Base-by-base conservation (phyloP, 2,797 vertebrate species). In the Enoplosus armatus region DNA sequence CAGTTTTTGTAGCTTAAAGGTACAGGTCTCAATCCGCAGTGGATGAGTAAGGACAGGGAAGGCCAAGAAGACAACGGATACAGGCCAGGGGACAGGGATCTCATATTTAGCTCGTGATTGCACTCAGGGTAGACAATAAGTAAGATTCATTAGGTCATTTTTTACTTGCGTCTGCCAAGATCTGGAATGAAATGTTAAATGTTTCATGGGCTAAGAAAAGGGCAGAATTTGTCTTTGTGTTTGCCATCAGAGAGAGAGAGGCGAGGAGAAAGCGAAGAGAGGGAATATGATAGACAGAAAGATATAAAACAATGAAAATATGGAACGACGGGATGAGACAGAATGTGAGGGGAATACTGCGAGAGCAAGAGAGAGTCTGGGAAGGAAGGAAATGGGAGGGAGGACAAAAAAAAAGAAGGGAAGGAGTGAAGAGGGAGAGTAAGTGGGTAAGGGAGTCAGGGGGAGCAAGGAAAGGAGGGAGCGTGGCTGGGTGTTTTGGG, bases 161-260 rank as follows among this genome's bases (percentile, higher is more conserved):
- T 97, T 99, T 98, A 98, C 96, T 96, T 95, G 97, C 96, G 96
- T 97, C 96, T 97, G 97, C 96, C 96, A 97, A 96, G 95, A 97
- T 96, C 96, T 95, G 96, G 97, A 99, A 99, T 99, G 97, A 99
- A 99, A 99, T 98, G 97, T 96, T 99, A 97, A 99, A 99, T 99
- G 97, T 99, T 99, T 99, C 97, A 99, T 99, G 97, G 97, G 96
- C 87, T 95, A 96, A 94, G 96, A 97, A 97, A 98, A 98, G 97
- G 97, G 96, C 96, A 96, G 95, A 96, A 98, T 99, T 97, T 97
- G 96, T 99, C 98, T 98, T 98, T 97, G 96, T 96, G 96, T 97
- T 96, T 95, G 96, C 96, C 95, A 95, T 94, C 94, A 89, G 94
- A 95, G 95, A 94, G 91, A 90, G 94, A 94, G 95, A 93, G 90